A percentile compares a stretch with the other conserved stretches of the same genome.
Conservation (phyloP, 2,797 vertebrate genomes). For the Macropodus opercularis region DNA sequence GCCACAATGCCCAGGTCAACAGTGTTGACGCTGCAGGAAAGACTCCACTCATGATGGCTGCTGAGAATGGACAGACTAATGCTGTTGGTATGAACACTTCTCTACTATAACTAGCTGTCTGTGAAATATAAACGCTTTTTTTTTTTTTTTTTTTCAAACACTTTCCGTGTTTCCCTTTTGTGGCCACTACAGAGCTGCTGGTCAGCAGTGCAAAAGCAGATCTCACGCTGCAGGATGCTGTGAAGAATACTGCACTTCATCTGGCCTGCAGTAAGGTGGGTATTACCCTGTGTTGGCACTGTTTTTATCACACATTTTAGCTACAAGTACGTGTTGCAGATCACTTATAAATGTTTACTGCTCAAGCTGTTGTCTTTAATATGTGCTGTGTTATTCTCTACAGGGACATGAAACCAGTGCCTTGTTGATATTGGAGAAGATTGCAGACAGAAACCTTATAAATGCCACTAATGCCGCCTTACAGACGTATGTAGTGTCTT, state of each 20-base stretch:
- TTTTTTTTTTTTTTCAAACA: too few species aligned
- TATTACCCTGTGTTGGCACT: conserved; percentile 47
- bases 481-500: conserved; percentile 89
- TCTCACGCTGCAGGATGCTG: conserved; percentile 93
- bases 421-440: conserved; percentile 99
- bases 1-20: conserved; percentile 96
- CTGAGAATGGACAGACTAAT: conserved; percentile 95
- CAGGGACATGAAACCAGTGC: conserved; percentile 99
- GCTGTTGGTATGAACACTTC: conserved; percentile 87
- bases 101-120: background rate
- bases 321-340: background rate
- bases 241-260: conserved; percentile 97
- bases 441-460: conserved; percentile 97
- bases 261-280: conserved; percentile 97
- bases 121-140: conserved; percentile 1
- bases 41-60: conserved; percentile 97
- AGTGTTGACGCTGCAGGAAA: conserved; percentile 89
- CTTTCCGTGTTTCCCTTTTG: background rate
- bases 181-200: conserved; percentile 86
- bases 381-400: conserved; percentile 31
- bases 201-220: conserved; percentile 98
- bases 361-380: background rate
- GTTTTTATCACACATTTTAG: too few species aligned
- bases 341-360: background rate
- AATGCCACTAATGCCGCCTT: conserved; percentile 97